phyloP scores from a whole-genome alignment of 2,888 invertebrate genomes.

The Synergus gifuensis region DNA sequence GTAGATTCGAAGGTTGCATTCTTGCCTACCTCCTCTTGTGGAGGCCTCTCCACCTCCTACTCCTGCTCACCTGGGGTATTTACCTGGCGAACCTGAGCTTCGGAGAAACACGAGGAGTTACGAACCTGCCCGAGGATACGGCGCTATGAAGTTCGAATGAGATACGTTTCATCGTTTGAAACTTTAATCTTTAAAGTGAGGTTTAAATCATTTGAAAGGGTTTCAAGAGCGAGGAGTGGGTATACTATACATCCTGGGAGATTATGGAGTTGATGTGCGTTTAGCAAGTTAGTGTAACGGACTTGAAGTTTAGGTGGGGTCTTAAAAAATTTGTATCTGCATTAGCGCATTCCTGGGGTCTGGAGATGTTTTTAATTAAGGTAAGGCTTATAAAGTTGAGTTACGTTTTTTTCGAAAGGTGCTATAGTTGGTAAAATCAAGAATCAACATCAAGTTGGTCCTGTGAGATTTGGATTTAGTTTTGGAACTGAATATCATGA shows the following conservation, averaged over 20 bases:
- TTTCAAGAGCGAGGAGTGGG: background rate
- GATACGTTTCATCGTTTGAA: background rate
- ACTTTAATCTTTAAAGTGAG: background rate
- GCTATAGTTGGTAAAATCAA: background rate
- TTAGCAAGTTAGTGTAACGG: constrained; percentile 1
- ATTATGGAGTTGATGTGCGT: background rate
- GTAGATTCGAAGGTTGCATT: constrained; percentile 70
- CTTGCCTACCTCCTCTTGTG: constrained; percentile 53
- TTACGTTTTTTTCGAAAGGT: background rate
- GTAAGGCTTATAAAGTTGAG: background rate
- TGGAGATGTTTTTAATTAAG: background rate
- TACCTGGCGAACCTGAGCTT: constrained; percentile 52
- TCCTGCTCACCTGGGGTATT: constrained; percentile 56
- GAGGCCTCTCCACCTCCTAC: constrained; percentile 49
- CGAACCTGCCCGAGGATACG: constrained; percentile 49
- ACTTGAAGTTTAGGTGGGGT: background rate
- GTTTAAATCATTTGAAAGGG: background rate
- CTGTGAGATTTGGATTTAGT: background rate
- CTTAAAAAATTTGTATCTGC: background rate
- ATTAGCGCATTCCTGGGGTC: background rate
- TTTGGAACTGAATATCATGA: background rate
- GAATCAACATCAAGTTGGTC: background rate
- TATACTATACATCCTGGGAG: background rate
- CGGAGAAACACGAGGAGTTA: constrained; percentile 46
- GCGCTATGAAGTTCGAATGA: constrained; percentile 45